These are phyloP conservation scores for Amphipyra berbera DNA, from an alignment of 2,888 invertebrate genomes.

Conservation along the genomic window DNA sequence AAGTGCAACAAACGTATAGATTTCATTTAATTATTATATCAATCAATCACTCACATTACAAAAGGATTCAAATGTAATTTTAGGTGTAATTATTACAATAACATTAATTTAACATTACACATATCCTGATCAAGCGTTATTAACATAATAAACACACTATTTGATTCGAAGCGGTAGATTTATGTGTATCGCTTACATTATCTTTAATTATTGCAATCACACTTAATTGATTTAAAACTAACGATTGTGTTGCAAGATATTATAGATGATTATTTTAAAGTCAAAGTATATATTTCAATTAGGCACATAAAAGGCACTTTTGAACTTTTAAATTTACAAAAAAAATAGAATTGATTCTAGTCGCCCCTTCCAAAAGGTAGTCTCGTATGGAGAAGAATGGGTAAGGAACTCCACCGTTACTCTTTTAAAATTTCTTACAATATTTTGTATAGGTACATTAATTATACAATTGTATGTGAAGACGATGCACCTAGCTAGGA, in stretches of 20 bases:
- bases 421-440: no score
- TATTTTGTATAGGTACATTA: no score
- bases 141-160: conserved; percentile 20
- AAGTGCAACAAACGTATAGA: conserved; percentile 18
- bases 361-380: no score
- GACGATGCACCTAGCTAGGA: no score
- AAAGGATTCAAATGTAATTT: conserved; percentile 27
- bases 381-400: no score
- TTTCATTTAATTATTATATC: conserved; percentile 40
- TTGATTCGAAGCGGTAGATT: conserved; percentile 23
- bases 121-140: conserved; percentile 32
- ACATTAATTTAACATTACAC: conserved; percentile 43
- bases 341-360: no score
- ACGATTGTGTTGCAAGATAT: conserved; percentile 7
- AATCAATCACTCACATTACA: conserved; percentile 33
- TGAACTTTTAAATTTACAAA: no score
- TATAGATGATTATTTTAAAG: background rate
- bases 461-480: no score
- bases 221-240: conserved; percentile 25
- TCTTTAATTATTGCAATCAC: conserved; percentile 21
- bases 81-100: conserved; percentile 44
- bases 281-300: no score
- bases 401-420: no score
- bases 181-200: conserved; percentile 25
- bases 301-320: no score